These are phyloP conservation scores for Gambelia wislizenii DNA, from an alignment of 2,797 vertebrate genomes.

Conservation along the genomic window DNA sequence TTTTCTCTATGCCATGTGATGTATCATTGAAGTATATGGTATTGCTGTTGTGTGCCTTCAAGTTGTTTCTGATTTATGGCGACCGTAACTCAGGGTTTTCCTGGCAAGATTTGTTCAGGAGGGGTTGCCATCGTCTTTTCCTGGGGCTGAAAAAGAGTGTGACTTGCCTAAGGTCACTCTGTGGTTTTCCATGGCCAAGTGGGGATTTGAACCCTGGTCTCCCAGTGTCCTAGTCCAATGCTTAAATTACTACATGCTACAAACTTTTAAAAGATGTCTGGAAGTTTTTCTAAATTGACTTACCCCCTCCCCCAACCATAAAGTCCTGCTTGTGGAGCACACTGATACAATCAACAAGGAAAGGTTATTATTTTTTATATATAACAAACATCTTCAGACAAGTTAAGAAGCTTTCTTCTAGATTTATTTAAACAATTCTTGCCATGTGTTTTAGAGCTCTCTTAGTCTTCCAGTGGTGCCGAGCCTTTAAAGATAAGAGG, in stretches of 20 bases:
- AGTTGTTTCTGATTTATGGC: no score
- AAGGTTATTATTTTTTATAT: background rate
- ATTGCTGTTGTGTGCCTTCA: no score
- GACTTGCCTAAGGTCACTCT: no score
- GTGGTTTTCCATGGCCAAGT: no score
- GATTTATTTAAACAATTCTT: background rate
- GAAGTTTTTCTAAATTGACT: background rate
- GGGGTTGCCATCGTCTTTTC: no score
- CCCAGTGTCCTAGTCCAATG: no score
- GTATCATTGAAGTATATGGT: background rate
- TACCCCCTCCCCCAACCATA: background rate
- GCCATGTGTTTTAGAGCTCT: background rate
- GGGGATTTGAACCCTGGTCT: no score
- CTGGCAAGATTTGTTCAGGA: no score
- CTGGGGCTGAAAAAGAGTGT: no score
- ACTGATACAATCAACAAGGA: background rate
- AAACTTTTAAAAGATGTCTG: conserved; percentile 1
- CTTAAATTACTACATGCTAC: no score
- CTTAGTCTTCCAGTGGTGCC: background rate
- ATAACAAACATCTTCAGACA: background rate
- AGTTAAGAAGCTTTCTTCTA: background rate
- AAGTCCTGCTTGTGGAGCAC: background rate
- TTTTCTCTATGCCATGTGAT: background rate
- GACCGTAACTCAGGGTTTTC: no score
- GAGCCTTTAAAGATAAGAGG: background rate